Evolutionary conservation across 2,797 vertebrate genomes (phyloP).

Genomic region (Tapera naevia): DNA sequence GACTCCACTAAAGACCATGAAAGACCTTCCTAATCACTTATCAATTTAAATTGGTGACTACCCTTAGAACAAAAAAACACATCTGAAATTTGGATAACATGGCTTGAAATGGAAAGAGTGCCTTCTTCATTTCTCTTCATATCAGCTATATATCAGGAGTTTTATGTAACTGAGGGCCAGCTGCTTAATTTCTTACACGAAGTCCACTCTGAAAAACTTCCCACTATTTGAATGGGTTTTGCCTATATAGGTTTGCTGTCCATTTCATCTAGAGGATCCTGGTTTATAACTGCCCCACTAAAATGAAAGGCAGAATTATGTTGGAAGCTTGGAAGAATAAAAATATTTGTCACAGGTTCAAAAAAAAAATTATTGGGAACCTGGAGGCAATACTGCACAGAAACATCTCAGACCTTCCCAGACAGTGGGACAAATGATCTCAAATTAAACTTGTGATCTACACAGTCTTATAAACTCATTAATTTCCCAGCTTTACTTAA

Average conservation of each 20-base stretch:
- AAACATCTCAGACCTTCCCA: neutral
- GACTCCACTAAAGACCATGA: neutral
- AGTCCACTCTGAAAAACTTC: neutral
- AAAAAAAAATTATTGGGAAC: neutral
- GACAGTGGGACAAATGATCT: neutral
- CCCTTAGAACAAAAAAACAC: neutral
- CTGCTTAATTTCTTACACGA: neutral
- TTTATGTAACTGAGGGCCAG: neutral
- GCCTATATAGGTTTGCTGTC: neutral
- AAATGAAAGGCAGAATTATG: neutral
- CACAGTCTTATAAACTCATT: neutral
- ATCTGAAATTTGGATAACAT: neutral
- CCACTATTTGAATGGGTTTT: neutral
- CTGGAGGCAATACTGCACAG: neutral
- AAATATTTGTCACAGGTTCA: neutral
- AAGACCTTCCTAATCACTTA: neutral
- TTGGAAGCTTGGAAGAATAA: neutral
- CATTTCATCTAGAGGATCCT: neutral
- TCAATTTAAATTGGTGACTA: neutral
- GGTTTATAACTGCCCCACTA: neutral
- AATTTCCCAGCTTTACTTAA: neutral
- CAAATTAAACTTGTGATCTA: neutral
- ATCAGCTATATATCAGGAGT: neutral
- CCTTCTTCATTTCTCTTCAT: neutral
- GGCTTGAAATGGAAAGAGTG: neutral